phyloP scores from a whole-genome alignment of 2,113 vertebrate genomes.

The Halcyon senegalensis region DNA sequence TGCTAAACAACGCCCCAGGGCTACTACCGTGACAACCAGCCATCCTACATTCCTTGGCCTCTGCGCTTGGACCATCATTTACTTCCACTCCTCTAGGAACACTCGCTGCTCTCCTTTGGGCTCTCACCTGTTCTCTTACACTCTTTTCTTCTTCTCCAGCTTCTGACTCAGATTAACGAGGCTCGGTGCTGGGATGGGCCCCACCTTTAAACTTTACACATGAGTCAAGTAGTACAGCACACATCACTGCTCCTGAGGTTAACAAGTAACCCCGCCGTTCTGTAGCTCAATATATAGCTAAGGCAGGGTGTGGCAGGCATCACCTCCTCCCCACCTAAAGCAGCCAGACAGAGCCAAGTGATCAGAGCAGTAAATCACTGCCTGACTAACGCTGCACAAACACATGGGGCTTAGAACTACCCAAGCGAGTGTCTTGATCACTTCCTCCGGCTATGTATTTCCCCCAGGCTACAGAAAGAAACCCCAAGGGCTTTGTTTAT shows the following conservation, averaged over 20 bases:
- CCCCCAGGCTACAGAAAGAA: not conserved
- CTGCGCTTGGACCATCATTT: conserved; percentile 49
- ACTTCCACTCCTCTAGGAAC: not conserved
- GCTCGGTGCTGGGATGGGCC: conserved; percentile 62
- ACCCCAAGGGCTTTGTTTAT: not conserved
- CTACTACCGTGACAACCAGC: conserved; percentile 71
- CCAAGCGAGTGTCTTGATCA: conserved; percentile 1
- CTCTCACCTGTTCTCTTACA: conserved; percentile 77
- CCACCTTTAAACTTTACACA: conserved; percentile 79
- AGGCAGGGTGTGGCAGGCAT: conserved; percentile 69
- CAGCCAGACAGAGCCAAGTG: conserved; percentile 73
- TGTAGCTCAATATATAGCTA: conserved; percentile 45
- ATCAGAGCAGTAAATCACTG: conserved; percentile 75
- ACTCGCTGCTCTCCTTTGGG: conserved; percentile 38
- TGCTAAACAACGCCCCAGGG: conserved; percentile 75
- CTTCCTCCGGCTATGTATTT: conserved; percentile 66
- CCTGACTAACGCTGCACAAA: conserved; percentile 83
- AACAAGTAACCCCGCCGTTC: conserved; percentile 66
- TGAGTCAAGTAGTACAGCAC: conserved; percentile 81
- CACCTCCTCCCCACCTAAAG: conserved; percentile 71
- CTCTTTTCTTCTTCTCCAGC: conserved; percentile 58
- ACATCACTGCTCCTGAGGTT: conserved; percentile 45
- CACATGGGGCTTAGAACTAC: conserved; percentile 33
- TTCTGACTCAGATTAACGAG: conserved; percentile 76
- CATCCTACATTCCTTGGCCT: conserved; percentile 43